Base-by-base conservation (phyloP, 2,888 invertebrate species). In the Willowsia nigromaculata region DNA sequence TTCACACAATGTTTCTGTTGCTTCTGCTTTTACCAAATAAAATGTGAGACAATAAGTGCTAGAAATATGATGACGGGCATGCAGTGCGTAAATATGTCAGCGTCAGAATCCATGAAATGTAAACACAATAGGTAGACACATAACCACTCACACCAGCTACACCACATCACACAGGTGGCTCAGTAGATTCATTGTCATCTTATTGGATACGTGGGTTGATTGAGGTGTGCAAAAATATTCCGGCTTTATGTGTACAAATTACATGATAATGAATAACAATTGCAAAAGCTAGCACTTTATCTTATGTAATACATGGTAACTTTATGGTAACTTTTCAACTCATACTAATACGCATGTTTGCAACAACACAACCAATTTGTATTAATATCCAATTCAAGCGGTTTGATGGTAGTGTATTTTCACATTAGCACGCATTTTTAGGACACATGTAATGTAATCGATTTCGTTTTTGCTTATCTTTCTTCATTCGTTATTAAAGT, bases 51-150 rank as follows among this genome's bases (percentile, higher is more conserved):
- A 59, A 6, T 27, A 25, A 22, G 59, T 59, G 15, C 27, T 22
- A 71, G 43, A 71, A 43, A 18, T 71, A 71, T 71, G 37, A 71
- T 40, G 71, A 40, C 71, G 43, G 59, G 27, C 59, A 59, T 59
- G 59, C 59, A 59, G 59, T 59, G 27, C 27, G 59, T 59, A 56
- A 56, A 59, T 59, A 40, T 68, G 68, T 68, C 68, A 68, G 68
- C 30, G 22, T 59, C 25, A 59, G 53, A n/a, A 18, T 18, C 5
- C 7, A 18, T 53, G 18, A 53, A 18, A 18, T 6, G 13, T n/a
- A 53, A n/a, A 22, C 53, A 7, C 3, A 53, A 18, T 53, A 50
- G 37, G 43, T 9, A 43, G 11, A 43, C 13, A 43, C 11, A 43
- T 43, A 43, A 1, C 5, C 4, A 37, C 37, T 6, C 13, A 9